Conservation (phyloP, 1,140 invertebrate genomes). For the Diploscapter pachys region DNA sequence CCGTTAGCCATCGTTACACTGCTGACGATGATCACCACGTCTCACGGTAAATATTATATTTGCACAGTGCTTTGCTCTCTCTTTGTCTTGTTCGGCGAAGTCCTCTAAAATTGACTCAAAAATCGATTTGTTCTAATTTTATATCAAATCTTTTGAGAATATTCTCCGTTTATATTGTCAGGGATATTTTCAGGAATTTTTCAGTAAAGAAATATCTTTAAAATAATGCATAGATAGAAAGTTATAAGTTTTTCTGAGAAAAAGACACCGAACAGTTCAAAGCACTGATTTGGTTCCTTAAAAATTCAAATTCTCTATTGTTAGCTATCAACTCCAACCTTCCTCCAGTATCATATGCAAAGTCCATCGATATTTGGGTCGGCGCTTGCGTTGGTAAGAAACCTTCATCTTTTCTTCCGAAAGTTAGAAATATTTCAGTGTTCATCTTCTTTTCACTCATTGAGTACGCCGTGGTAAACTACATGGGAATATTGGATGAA, state of each 20-base stretch:
- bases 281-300: too few species aligned
- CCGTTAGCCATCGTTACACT: conserved; percentile 44
- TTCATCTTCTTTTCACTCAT: conserved; percentile 43
- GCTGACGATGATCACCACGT: conserved; percentile 42
- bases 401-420: not conserved
- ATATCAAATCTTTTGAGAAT: too few species aligned
- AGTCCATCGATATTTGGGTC: conserved; percentile 45
- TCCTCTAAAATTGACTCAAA: too few species aligned
- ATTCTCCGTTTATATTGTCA: too few species aligned
- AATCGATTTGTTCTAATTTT: too few species aligned
- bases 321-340: conserved; percentile 44
- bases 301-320: not conserved
- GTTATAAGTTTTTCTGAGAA: too few species aligned
- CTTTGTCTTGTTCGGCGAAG: too few species aligned
- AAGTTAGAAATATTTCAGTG: conserved; percentile 19
- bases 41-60: conserved; percentile 21
- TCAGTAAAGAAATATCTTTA: too few species aligned
- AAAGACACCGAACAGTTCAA: too few species aligned
- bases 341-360: conserved; percentile 38
- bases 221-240: too few species aligned
- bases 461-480: conserved; percentile 43
- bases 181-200: too few species aligned
- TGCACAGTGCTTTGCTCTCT: too few species aligned
- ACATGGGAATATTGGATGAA: conserved; percentile 55
- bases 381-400: conserved; percentile 39